phyloP scores from a whole-genome alignment of 1,140 invertebrate species.

The Globodera ellingtonae region DNA sequence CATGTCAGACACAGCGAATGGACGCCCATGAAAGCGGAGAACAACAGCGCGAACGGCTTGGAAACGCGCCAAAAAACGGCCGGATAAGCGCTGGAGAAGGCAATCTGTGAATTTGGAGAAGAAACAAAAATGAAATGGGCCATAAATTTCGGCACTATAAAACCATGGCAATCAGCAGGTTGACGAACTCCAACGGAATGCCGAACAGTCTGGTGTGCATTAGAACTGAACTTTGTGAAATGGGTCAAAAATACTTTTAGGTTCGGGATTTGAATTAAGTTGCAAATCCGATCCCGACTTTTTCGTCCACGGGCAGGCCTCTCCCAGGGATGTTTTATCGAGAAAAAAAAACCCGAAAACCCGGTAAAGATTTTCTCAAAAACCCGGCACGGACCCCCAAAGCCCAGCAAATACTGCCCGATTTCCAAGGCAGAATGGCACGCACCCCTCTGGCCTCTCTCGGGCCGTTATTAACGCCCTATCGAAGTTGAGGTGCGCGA shows the following conservation, averaged over 20 bases:
- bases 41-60: conserved; percentile 55
- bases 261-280: background rate
- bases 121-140: conserved; percentile 4
- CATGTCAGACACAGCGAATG: conserved; percentile 51
- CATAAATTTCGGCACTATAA: background rate
- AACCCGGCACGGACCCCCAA: too few species aligned
- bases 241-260: conserved; percentile 18
- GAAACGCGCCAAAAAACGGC: conserved; percentile 64
- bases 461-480: too few species aligned
- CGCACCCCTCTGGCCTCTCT: too few species aligned
- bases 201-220: conserved; percentile 64
- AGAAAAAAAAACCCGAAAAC: too few species aligned
- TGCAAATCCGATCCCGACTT: too few species aligned
- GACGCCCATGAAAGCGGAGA: conserved; percentile 56
- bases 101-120: conserved; percentile 29
- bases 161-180: conserved; percentile 55
- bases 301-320: too few species aligned
- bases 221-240: conserved; percentile 48
- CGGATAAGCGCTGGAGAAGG: conserved; percentile 53
- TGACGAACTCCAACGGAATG: conserved; percentile 63
- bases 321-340: too few species aligned
- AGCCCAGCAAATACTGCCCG: too few species aligned
- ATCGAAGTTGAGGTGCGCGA: too few species aligned
- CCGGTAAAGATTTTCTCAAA: too few species aligned
- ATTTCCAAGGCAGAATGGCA: too few species aligned